phyloP scores from a whole-genome alignment of 2,888 invertebrate species.

The Plebejus argus region DNA sequence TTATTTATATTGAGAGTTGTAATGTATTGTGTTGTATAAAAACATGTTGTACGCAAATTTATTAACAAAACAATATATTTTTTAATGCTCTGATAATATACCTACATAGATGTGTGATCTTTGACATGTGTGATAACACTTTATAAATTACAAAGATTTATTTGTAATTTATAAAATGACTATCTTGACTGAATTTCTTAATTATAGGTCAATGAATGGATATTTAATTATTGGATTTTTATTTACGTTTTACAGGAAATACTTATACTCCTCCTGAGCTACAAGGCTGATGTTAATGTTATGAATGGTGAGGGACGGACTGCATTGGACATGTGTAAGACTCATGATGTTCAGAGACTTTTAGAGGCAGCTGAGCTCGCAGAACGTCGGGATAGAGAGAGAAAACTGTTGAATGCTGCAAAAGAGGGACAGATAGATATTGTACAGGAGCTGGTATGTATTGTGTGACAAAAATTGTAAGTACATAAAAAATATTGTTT shows the following conservation, averaged over 20 bases:
- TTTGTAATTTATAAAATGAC: too few relatives aligned
- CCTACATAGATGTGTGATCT: too few relatives aligned
- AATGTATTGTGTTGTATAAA: too few relatives aligned
- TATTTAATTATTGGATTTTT: not conserved
- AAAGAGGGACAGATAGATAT: constrained; percentile 80
- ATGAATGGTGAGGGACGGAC: constrained; percentile 84
- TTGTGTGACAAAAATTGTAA: not conserved
- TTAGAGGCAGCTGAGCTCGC: constrained; percentile 82
- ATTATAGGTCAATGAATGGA: too few relatives aligned
- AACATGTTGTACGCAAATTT: too few relatives aligned
- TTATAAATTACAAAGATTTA: too few relatives aligned
- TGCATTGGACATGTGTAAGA: constrained; percentile 80
- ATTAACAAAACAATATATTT: too few relatives aligned
- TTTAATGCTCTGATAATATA: too few relatives aligned
- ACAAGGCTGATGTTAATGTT: constrained; percentile 83
- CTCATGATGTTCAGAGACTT: constrained; percentile 77
- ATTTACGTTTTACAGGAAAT: constrained; percentile 74
- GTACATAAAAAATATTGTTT: too few relatives aligned
- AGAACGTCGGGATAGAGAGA: constrained; percentile 78
- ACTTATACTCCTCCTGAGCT: constrained; percentile 80
- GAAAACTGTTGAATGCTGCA: constrained; percentile 80
- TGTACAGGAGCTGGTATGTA: constrained; percentile 78
- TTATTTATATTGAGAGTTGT: too few relatives aligned
- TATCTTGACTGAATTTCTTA: too few relatives aligned
- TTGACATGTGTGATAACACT: too few relatives aligned